Base-by-base conservation (phyloP, 2,797 vertebrate species). In the Aulostomus chinensis region DNA sequence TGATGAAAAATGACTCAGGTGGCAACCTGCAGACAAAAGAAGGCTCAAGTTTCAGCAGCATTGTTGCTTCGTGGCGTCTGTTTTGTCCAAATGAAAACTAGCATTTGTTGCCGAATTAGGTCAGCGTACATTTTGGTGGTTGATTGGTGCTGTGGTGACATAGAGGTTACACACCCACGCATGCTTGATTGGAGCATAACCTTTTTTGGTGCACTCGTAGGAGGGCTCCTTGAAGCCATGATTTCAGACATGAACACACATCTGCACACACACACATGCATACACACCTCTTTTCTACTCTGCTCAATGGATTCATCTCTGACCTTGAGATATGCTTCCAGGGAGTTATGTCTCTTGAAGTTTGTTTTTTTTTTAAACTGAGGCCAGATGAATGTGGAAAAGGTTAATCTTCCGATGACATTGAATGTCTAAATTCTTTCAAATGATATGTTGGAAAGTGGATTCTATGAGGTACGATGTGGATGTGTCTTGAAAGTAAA, bases 11-110 rank as follows among this genome's bases (percentile, higher is more conserved):
- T 35, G 34, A 11, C 57, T 58, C 30, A 29, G 40, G 39, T 58
- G 21, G 54, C 36, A 36, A 40, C 18, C 16, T 42, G 12, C 38
- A 40, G 31, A 80, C 50, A 69, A 71, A 77, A 68, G 49, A 55
- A 11, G 48, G 25, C 59, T 83, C 67, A 18, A 9, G 48, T 84
- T 80, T 73, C 74, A 76, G 40, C 30, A 8, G 31, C 29, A 21
- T 33, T 47, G 7, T 53, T 38, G 41, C 26, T 58, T 12, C 32
- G 26, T 42, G 40, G 41, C 47, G 35, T 68, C 17, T 48, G 29
- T 36, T 17, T 32, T 37, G 51, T 13, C 21, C 9, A 20, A 38
- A 28, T 34, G 15, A 65, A 37, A 43, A 13, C 8, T 17, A 31
- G 43, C 29, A 38, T 31, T 35, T 25, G 4, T 9, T 15, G 26